A percentile compares a stretch with the other conserved stretches of the same genome.
phyloP scores from a whole-genome alignment of 2,113 vertebrate species.

The Bufo bufo region DNA sequence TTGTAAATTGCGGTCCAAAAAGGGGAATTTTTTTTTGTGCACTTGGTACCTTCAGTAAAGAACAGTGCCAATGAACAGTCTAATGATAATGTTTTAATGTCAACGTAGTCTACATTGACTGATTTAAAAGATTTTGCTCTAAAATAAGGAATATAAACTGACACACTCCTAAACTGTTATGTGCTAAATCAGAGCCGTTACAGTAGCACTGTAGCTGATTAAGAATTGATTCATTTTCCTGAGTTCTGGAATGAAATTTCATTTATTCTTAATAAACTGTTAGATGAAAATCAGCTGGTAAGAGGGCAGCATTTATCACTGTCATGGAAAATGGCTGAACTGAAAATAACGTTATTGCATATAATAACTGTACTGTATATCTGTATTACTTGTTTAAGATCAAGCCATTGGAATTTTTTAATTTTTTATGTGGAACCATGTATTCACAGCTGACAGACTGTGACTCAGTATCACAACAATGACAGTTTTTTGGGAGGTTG shows the following conservation, averaged over 20 bases:
- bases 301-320: conserved; percentile 31
- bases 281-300: conserved; percentile 9
- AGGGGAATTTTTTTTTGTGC: background rate
- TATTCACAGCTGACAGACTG: background rate
- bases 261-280: conserved; percentile 39
- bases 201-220: conserved; percentile 1
- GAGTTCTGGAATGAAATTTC: conserved; percentile 33
- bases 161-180: background rate
- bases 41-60: background rate
- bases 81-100: background rate
- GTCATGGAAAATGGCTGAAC: background rate
- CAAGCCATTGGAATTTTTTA: background rate
- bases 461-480: background rate
- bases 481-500: background rate
- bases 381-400: background rate
- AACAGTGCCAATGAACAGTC: too few species aligned
- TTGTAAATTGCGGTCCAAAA: background rate
- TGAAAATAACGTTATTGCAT: conserved; percentile 39
- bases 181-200: background rate
- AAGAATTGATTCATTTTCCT: conserved; percentile 43
- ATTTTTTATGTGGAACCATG: background rate
- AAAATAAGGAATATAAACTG: background rate
- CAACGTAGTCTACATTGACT: background rate
- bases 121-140: background rate
- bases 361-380: conserved; percentile 14